These are phyloP conservation scores for Alcis repandata DNA, from an alignment of 2,888 invertebrate genomes.

Conservation along the genomic window DNA sequence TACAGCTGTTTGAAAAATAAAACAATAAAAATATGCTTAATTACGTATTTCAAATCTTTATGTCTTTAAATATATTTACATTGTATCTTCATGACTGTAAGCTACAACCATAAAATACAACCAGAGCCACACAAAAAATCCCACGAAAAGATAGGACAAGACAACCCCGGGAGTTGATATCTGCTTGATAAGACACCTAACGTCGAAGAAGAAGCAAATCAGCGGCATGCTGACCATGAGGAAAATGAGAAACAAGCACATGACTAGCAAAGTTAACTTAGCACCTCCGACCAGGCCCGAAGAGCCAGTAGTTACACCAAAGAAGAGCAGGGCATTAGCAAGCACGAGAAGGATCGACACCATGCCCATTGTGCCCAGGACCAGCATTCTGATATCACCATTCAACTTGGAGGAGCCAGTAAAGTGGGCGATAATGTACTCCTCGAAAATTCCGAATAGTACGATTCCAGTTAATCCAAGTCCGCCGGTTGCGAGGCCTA, in stretches of 20 bases:
- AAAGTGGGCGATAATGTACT: not conserved
- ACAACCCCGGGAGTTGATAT: not conserved
- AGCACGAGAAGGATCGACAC: not conserved
- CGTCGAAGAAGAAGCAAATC: not conserved
- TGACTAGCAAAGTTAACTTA: not conserved
- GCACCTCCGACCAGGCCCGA: conserved; percentile 5
- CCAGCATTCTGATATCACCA: not conserved
- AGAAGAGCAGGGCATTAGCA: not conserved
- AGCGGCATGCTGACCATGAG: not conserved
- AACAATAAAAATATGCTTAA: no score
- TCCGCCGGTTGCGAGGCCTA: conserved; percentile 56
- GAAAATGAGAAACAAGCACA: conserved; percentile 1
- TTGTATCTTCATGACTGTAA: conserved; percentile 45
- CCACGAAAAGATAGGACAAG: conserved; percentile 40
- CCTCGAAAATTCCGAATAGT: not conserved
- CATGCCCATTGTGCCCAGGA: not conserved
- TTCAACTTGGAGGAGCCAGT: not conserved
- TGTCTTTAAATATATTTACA: not conserved
- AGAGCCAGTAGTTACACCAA: not conserved
- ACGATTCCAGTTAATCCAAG: conserved; percentile 46
- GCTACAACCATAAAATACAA: conserved; percentile 62
- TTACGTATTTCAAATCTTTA: not conserved
- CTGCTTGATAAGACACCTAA: not conserved
- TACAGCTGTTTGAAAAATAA: no score
- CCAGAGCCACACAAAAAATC: conserved; percentile 60